Percentiles rank a stretch among this genome's conserved stretches.
phyloP scores from a whole-genome alignment of 1,140 invertebrate species.

The Lutraria rhynchaena region DNA sequence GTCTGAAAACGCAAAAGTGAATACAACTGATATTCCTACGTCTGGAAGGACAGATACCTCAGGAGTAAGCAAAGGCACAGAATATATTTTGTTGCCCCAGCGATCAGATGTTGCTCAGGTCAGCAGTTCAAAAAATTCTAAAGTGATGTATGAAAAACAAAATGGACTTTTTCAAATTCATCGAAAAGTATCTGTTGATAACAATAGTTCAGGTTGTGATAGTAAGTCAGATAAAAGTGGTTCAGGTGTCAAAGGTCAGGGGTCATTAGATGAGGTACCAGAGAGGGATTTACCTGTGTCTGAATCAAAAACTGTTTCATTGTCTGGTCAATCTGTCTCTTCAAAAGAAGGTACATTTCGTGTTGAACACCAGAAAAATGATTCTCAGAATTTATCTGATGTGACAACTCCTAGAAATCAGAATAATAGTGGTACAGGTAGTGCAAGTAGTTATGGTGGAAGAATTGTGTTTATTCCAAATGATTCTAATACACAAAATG shows the following conservation, averaged over 20 bases:
- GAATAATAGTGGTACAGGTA: slow-evolving; percentile 15
- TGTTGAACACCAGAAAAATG: slow-evolving; percentile 16
- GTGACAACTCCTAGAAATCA: slow-evolving; percentile 36
- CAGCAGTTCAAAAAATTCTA: neutral
- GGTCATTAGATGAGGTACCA: slow-evolving; percentile 50
- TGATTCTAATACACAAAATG: slow-evolving; percentile 50
- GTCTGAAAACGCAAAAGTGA: too few species aligned
- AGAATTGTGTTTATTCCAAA: slow-evolving; percentile 53
- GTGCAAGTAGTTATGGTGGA: slow-evolving; percentile 37
- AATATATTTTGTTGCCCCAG: slow-evolving; percentile 16
- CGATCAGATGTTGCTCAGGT: neutral
- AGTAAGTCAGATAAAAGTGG: slow-evolving; percentile 42
- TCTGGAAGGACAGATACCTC: slow-evolving; percentile 43
- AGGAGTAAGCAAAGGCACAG: slow-evolving; percentile 33
- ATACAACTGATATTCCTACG: neutral
- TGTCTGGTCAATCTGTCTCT: neutral
- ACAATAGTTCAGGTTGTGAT: slow-evolving; percentile 1
- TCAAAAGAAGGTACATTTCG: slow-evolving; percentile 42
- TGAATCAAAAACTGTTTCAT: neutral
- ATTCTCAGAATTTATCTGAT: slow-evolving; percentile 35
- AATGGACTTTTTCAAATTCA: slow-evolving; percentile 45
- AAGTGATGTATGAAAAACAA: slow-evolving; percentile 29
- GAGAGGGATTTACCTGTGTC: slow-evolving; percentile 24
- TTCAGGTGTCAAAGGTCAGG: neutral
- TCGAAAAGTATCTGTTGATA: neutral